Evolutionary conservation across 2,888 invertebrate genomes (phyloP), one percentile per base, ranked within the genome.

Genomic region (Tetrapedia diversipes): DNA sequence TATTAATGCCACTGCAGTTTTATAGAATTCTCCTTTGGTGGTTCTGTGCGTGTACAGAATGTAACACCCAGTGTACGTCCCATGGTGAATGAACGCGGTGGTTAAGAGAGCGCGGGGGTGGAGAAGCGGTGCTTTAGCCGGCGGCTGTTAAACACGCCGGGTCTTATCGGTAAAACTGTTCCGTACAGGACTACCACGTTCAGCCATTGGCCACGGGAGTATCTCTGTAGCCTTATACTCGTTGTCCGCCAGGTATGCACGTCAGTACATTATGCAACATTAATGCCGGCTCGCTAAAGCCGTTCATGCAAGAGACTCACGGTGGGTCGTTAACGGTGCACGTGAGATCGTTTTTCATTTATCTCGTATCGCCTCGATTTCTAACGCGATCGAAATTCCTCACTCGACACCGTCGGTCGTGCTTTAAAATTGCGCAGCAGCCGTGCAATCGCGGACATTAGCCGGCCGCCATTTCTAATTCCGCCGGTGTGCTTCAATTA

Each of bases 151-250:
- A 89, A 89, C 90, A 89, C 88, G 88, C 80, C 77, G 80, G 86
- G 89, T 90, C 90, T 90, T 90, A 90, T 90, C 90, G 90, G 89
- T 89, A 90, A 90, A 90, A 90, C 89, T 90, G 88, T 87, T 89
- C 89, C 87, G 86, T 88, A 88, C 87, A 86, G 87, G 85, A 86
- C 83, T 81, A 85, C 85, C 81, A 77, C 85, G 87, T 85, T 76
- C 82, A 85, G 83, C 87, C 85, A 88, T 87, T 89, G 87, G 87
- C 81, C 78, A 78, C 75, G 74, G 68, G 86, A 85, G 87, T 85
- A 86, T 88, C 84, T 88, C 84, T 88, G 83, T 80, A 78, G 79
- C 86, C 86, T 85, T 85, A 83, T 80, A 84, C 78, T 85, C 85
- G 76, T 82, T 79, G 82, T 81, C 80, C 60, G 84, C 77, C 80